These are phyloP conservation scores for Puffinus mauretanicus DNA, from an alignment of 2,113 vertebrate species.

Conservation along the genomic window DNA sequence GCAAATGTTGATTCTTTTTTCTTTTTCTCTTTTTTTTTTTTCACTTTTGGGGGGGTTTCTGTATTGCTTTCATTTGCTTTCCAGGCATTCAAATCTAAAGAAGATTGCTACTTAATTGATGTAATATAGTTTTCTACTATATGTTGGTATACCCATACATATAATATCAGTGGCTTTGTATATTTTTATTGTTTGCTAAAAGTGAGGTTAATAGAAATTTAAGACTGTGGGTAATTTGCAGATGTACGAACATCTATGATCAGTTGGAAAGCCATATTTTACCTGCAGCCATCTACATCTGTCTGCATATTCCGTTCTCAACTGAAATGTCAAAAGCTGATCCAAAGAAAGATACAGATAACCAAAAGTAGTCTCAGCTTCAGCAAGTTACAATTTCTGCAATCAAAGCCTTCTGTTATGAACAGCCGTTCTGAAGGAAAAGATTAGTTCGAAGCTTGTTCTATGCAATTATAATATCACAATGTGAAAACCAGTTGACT, in stretches of 20 bases:
- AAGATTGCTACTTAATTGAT: neutral
- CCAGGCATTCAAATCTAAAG: neutral
- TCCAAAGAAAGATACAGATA: neutral
- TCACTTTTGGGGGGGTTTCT: neutral
- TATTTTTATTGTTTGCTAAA: neutral
- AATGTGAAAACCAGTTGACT: neutral
- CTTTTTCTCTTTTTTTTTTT: neutral
- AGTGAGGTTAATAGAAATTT: neutral
- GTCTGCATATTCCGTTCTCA: neutral
- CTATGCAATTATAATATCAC: neutral
- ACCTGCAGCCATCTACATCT: neutral
- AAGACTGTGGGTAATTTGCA: neutral
- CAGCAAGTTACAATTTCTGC: neutral
- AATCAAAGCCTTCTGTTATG: neutral
- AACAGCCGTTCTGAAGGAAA: neutral
- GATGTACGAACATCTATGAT: neutral
- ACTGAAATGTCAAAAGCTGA: neutral
- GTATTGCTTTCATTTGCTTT: neutral
- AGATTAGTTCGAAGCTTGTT: neutral
- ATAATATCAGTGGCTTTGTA: neutral
- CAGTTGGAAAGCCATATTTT: neutral
- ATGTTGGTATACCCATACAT: neutral
- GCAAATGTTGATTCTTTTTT: neutral
- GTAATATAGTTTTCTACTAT: neutral
- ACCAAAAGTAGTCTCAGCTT: neutral